Base-by-base conservation (phyloP, 2,797 vertebrate species). In the Epinephelus coioides region DNA sequence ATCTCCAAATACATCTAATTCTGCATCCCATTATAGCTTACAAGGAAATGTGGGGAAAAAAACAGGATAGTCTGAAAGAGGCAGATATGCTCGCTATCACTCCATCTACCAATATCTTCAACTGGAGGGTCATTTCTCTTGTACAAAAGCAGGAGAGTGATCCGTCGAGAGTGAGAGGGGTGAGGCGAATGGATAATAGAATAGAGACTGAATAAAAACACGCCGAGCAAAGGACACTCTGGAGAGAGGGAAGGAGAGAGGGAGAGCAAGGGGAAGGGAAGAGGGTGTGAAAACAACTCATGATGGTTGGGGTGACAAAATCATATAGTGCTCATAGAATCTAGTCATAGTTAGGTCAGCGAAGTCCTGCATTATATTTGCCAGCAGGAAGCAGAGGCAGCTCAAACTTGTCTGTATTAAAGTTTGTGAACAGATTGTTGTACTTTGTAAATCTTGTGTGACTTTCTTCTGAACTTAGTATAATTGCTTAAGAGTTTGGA, bases 1-100 rank as follows among this genome's bases (percentile, higher is more conserved):
- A 85, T 88, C 82, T 86, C 57, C 30, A 82, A 84, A 86, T 66
- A 61, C 34, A 83, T 89, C 74, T 59, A 68, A 81, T 76, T 83
- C 76, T 3, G 77, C 64, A 69, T 70, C 69, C 72, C 59, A 73
- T 88, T 78, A 73, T 49, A 59, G 55, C 70, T 63, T 62, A 56
- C 62, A n/a, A 79, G 70, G 74, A 83, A 83, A 79, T 57, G 64
- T 49, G 38, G 23, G 13, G 7, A 40, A 59, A 63, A 60, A 25
- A 60, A 47, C 5, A 63, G 54, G 79, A 67, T 38, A 59, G 81
- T 44, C 65, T 82, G 72, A 50, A 44, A 74, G 61, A 81, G 68
- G 74, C 25, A 69, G 73, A 88, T 78, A 75, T 27, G 17, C 23
- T 27, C 2, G 5, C 44, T 77, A 79, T 83, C 81, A 55, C 30